Percentiles rank a stretch among this genome's conserved stretches.
phyloP scores from a whole-genome alignment of 2,888 invertebrate genomes.

The Pandemis corylana region DNA sequence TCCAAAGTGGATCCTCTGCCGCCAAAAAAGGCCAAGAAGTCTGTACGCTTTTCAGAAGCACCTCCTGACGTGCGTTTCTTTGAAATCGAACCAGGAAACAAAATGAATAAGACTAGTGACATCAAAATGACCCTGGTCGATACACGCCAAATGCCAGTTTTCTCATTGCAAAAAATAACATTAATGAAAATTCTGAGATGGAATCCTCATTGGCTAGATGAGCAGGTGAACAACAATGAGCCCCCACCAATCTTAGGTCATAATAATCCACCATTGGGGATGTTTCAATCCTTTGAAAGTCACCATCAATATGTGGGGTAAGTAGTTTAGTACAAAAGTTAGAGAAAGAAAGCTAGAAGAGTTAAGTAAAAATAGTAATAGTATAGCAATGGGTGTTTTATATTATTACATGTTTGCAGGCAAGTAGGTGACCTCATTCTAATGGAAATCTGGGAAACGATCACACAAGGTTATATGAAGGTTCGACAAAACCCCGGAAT shows the following conservation, averaged over 20 bases:
- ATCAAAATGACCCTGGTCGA: constrained; percentile 65
- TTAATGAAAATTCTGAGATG: constrained; percentile 85
- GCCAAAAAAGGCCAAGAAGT: constrained; percentile 61
- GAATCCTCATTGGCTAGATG: constrained; percentile 88
- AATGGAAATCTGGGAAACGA: constrained; percentile 86
- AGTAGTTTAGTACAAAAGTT: constrained; percentile 49
- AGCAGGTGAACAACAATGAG: constrained; percentile 76
- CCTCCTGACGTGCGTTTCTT: constrained; percentile 61
- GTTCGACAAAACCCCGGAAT: constrained; percentile 53
- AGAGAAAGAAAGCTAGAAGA: not conserved
- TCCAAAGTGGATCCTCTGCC: constrained; percentile 66
- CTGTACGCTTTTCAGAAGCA: constrained; percentile 66
- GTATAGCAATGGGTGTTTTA: not conserved
- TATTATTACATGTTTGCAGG: constrained; percentile 56
- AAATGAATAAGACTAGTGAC: constrained; percentile 68
- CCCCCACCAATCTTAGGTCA: constrained; percentile 84
- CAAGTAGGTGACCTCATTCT: constrained; percentile 84
- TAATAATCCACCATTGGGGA: constrained; percentile 74
- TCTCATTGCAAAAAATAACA: constrained; percentile 76
- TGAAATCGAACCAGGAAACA: constrained; percentile 73
- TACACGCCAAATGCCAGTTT: constrained; percentile 61
- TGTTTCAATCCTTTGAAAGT: constrained; percentile 82
- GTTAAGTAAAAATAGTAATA: not conserved
- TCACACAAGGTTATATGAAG: constrained; percentile 69
- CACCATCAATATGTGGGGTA: constrained; percentile 86